phyloP scores from a whole-genome alignment of 2,888 invertebrate genomes.

The Lepidocyrtoides sp. region DNA sequence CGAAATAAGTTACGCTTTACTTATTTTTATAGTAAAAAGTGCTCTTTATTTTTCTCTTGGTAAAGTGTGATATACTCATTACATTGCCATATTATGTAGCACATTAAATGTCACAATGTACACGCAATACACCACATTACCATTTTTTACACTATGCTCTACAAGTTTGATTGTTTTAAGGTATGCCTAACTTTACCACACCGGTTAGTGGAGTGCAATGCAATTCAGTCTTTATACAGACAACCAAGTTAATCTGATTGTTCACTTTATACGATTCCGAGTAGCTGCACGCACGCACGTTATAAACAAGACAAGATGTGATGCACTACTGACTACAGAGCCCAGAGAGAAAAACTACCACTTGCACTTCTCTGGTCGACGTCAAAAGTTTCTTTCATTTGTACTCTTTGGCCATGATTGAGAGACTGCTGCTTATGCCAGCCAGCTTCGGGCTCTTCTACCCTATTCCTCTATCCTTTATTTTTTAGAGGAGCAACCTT shows the following conservation, averaged over 20 bases:
- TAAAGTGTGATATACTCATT: not conserved
- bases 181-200: too few relatives aligned
- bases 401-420: conserved; percentile 33
- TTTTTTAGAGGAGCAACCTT: not conserved
- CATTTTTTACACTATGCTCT: too few relatives aligned
- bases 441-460: conserved; percentile 36
- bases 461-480: conserved; percentile 16
- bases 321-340: conserved; percentile 15
- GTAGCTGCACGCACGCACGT: not conserved
- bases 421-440: conserved; percentile 40
- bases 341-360: not conserved
- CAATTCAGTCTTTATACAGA: not conserved
- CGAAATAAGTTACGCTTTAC: not conserved
- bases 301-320: not conserved
- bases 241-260: conserved; percentile 16
- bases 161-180: not conserved
- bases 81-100: not conserved
- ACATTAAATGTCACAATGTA: conserved; percentile 34
- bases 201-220: not conserved
- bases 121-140: not conserved
- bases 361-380: conserved; percentile 6
- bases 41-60: too few relatives aligned
- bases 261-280: not conserved
- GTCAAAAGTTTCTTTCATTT: conserved; percentile 35
- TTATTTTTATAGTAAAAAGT: too few relatives aligned